These are phyloP conservation scores for Bufo gargarizans DNA, from an alignment of 2,113 vertebrate species.

Conservation along the genomic window DNA sequence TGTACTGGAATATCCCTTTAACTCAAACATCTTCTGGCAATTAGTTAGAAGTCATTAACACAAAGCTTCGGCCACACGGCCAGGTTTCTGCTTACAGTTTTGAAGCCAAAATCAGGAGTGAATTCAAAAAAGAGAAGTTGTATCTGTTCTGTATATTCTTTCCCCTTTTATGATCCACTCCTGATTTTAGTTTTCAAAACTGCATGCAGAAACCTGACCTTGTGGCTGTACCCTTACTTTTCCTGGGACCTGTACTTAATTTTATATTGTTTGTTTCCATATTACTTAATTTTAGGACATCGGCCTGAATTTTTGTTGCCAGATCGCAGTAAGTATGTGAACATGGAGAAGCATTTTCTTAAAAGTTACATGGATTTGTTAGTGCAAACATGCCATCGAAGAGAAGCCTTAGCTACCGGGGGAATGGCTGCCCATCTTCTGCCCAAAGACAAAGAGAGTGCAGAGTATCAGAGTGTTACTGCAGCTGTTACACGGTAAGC, in stretches of 20 bases:
- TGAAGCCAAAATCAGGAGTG: too few relatives aligned
- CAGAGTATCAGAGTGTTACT: slow-evolving; percentile 64
- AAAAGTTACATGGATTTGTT: slow-evolving; percentile 75
- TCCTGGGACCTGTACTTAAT: background rate
- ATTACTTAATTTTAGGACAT: slow-evolving; percentile 62
- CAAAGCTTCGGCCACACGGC: too few relatives aligned
- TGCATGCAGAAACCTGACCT: too few relatives aligned
- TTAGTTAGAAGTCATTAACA: too few relatives aligned
- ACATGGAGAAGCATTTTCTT: slow-evolving; percentile 80
- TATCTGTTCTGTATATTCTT: too few relatives aligned
- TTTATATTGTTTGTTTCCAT: background rate
- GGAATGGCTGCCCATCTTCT: slow-evolving; percentile 73
- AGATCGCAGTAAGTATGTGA: slow-evolving; percentile 77
- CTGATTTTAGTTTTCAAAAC: too few relatives aligned
- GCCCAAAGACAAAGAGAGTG: slow-evolving; percentile 63
- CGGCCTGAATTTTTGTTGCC: slow-evolving; percentile 75
- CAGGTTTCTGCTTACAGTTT: too few relatives aligned
- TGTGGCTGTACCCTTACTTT: too few relatives aligned
- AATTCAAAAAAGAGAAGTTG: too few relatives aligned
- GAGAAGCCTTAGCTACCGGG: slow-evolving; percentile 74
- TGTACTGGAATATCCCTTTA: too few relatives aligned
- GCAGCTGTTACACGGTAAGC: slow-evolving; percentile 71
- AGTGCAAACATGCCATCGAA: slow-evolving; percentile 70
- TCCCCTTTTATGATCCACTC: too few relatives aligned
- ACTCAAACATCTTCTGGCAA: too few relatives aligned